Percentiles rank a stretch among this genome's conserved stretches.
Conservation (phyloP, 2,113 vertebrate genomes). For the Cygnus atratus region DNA sequence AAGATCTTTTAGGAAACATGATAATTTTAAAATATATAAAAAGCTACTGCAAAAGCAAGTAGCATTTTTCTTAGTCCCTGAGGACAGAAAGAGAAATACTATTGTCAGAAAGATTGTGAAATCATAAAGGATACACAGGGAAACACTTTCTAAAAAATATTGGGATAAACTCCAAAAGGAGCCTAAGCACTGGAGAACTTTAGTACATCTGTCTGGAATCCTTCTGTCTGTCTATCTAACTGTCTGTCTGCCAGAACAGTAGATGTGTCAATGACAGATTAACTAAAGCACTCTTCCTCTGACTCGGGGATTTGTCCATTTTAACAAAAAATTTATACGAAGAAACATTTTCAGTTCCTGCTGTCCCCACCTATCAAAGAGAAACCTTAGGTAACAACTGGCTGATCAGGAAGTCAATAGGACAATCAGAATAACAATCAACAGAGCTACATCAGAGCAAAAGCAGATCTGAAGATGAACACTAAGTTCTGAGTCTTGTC, state of each 20-base stretch:
- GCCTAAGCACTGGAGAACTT: not conserved
- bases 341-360: not conserved
- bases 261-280: not conserved
- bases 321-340: not conserved
- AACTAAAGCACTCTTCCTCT: not conserved
- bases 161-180: not conserved
- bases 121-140: not conserved
- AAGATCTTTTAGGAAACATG: not conserved
- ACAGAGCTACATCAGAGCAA: not conserved
- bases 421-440: conserved; percentile 15
- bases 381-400: not conserved
- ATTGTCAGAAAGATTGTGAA: not conserved
- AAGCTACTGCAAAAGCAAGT: accelerated
- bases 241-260: not conserved
- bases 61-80: not conserved
- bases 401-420: conserved; percentile 30
- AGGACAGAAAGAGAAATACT: not conserved
- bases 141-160: not conserved
- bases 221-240: not conserved
- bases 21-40: not conserved
- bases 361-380: not conserved
- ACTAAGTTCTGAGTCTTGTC: not conserved
- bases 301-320: not conserved
- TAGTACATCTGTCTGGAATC: not conserved
- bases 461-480: not conserved